Conservation (phyloP, 2,797 vertebrate genomes). For the Corythornis leucogaster region DNA sequence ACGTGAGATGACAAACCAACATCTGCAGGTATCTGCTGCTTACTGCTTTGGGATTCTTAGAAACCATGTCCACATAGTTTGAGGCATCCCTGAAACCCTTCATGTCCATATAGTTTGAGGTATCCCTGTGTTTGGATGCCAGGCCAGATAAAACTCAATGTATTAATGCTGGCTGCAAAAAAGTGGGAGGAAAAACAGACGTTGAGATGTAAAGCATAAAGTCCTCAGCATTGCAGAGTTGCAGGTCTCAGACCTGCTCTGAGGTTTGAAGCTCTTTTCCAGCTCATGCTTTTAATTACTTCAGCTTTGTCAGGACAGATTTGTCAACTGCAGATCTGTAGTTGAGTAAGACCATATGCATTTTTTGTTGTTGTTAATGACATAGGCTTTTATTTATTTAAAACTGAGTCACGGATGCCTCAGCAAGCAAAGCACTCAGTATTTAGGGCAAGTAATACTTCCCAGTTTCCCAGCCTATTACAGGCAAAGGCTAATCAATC, state of each 20-base stretch:
- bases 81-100: background rate
- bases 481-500: constrained; percentile 37
- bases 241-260: background rate
- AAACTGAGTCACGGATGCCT: constrained; percentile 54
- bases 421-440: background rate
- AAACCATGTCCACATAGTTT: background rate
- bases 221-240: background rate
- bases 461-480: constrained; percentile 10
- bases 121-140: background rate
- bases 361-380: constrained; percentile 4
- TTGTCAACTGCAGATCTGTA: background rate
- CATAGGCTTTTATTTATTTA: constrained; percentile 43
- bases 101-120: background rate
- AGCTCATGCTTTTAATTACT: constrained; percentile 15
- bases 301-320: constrained; percentile 9
- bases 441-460: constrained; percentile 19
- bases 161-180: background rate
- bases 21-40: background rate
- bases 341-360: background rate
- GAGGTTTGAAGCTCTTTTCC: background rate
- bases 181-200: background rate
- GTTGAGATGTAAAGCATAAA: background rate
- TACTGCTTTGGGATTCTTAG: background rate
- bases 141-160: background rate
- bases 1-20: background rate